Percentiles rank a stretch among this genome's conserved stretches.
Evolutionary conservation across 2,113 vertebrate species (phyloP).

Genomic region (Hyperopisus bebe): DNA sequence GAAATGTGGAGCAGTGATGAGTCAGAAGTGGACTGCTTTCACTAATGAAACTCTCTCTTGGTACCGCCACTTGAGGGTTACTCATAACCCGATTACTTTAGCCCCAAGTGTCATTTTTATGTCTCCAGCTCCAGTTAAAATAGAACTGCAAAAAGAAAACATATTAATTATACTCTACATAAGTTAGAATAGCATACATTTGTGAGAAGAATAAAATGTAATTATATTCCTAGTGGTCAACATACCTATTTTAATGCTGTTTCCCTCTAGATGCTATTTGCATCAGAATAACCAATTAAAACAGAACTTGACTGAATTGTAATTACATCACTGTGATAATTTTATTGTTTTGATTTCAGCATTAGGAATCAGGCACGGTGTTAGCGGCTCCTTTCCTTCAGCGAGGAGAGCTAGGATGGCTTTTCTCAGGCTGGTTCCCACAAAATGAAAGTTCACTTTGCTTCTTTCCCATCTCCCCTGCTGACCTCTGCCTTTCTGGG

Average conservation of each 20-base stretch:
- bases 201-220: neutral
- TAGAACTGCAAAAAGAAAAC: neutral
- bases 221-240: neutral
- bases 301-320: neutral
- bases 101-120: neutral
- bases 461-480: neutral
- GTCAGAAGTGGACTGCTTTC: neutral
- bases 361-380: neutral
- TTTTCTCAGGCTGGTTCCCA: neutral
- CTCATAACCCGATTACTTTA: neutral
- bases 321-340: neutral
- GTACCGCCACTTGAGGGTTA: neutral
- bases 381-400: neutral
- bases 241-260: neutral
- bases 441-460: neutral
- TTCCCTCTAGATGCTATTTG: neutral
- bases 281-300: constrained; percentile 4
- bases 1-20: neutral
- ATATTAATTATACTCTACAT: neutral
- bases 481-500: neutral
- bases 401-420: neutral
- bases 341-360: neutral
- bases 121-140: neutral
- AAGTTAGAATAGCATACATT: neutral
- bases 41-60: neutral